Evolutionary conservation across 2,797 vertebrate species (phyloP).

Genomic region (Dicrostonyx torquatus): DNA sequence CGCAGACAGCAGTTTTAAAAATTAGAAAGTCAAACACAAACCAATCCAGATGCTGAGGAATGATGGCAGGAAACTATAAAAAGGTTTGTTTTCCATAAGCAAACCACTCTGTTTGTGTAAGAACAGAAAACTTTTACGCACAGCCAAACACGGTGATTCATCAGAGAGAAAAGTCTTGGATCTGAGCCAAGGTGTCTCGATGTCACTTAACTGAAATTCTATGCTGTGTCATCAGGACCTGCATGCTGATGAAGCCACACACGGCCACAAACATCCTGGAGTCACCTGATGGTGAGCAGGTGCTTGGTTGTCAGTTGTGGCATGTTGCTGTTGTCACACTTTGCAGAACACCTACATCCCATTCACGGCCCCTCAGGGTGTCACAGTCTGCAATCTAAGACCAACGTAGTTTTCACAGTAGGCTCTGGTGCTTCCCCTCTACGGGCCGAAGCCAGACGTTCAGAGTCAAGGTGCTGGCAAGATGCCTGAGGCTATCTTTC

Average conservation of each 20-base stretch:
- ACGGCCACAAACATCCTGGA: neutral
- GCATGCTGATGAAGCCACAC: neutral
- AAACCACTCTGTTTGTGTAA: neutral
- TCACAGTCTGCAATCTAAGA: neutral
- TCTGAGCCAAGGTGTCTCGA: neutral
- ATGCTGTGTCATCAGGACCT: neutral
- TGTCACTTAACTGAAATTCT: neutral
- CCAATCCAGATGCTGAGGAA: neutral
- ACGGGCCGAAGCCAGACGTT: neutral
- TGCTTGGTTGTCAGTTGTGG: neutral
- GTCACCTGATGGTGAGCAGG: neutral
- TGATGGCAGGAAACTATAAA: neutral
- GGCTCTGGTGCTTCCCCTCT: neutral
- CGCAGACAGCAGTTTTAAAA: neutral
- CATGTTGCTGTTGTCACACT: too few relatives aligned
- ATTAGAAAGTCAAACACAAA: neutral
- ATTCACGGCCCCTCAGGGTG: accelerated
- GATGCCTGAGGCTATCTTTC: accelerated
- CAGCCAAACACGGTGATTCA: neutral
- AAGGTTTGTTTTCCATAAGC: neutral
- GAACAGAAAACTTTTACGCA: neutral
- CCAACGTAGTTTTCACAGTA: accelerated
- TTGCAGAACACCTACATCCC: neutral
- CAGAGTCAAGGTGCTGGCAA: neutral
- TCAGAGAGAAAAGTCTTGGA: neutral